Evolutionary conservation across 2,797 vertebrate genomes (phyloP).

Genomic region (Peromyscus melanophrys): DNA sequence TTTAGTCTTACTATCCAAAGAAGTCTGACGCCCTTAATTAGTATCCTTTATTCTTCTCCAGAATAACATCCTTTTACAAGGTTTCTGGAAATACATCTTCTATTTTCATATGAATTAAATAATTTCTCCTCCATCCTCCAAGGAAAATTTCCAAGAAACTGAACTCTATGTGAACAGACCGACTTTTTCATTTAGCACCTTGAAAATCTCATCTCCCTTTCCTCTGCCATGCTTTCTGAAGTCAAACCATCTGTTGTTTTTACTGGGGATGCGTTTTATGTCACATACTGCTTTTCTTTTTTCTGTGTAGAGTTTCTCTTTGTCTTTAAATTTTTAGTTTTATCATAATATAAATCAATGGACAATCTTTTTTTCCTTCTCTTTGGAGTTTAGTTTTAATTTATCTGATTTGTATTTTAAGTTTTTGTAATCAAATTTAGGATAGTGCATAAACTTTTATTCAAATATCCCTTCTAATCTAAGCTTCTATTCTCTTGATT

Average conservation of each 20-base stretch:
- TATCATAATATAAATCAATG: not conserved
- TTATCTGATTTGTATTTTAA: not conserved
- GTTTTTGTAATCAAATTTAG: not conserved
- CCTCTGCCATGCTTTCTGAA: not conserved
- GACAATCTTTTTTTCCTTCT: not conserved
- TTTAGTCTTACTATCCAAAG: not conserved
- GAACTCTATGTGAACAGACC: not conserved
- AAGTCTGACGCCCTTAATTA: not conserved
- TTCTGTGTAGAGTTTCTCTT: not conserved
- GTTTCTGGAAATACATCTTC: not conserved
- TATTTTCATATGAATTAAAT: not conserved
- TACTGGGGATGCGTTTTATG: not conserved
- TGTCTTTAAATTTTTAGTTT: not conserved
- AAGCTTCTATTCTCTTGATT: not conserved
- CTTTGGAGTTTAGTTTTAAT: not conserved
- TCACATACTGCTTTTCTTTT: not conserved
- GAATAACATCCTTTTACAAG: too few species aligned
- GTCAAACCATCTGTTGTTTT: not conserved
- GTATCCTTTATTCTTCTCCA: not conserved
- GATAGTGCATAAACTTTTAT: not conserved
- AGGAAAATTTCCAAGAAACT: not conserved
- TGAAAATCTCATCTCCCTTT: not conserved
- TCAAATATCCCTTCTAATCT: not conserved
- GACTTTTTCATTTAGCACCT: not conserved
- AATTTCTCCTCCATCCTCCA: not conserved